Conservation (phyloP, 2,113 vertebrate species). For the Pipra filicauda region DNA sequence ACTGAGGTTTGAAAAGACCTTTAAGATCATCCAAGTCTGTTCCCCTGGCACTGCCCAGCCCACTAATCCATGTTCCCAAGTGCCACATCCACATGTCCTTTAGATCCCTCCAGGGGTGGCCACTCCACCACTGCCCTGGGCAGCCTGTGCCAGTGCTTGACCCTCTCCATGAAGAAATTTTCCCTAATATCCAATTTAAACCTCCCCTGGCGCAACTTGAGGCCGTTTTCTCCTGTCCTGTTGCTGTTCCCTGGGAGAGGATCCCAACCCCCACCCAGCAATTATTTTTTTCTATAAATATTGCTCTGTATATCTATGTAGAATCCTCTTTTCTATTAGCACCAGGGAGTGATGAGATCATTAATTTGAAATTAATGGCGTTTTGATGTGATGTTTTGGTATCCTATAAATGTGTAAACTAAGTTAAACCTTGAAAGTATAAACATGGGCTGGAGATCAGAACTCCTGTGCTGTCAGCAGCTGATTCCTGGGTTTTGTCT, state of each 20-base stretch:
- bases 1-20: not conserved
- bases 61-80: not conserved
- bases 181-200: not conserved
- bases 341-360: not conserved
- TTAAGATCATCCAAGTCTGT: too few species aligned
- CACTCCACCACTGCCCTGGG: fast-evolving
- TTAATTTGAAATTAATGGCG: not conserved
- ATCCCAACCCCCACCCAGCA: not conserved
- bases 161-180: not conserved
- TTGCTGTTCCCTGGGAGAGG: not conserved
- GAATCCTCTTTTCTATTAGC: not conserved
- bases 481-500: not conserved
- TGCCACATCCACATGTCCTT: not conserved
- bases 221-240: not conserved
- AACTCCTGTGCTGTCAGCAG: not conserved
- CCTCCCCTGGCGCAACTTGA: not conserved
- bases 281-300: fast-evolving
- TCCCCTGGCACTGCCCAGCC: not conserved
- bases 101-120: fast-evolving
- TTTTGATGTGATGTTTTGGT: not conserved
- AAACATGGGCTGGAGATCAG: not conserved
- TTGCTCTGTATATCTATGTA: not conserved
- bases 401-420: not conserved
- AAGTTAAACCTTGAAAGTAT: not conserved
- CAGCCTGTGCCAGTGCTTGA: not conserved